These are phyloP conservation scores for Eupithecia centaureata DNA, from an alignment of 2,888 invertebrate genomes.

Conservation along the genomic window DNA sequence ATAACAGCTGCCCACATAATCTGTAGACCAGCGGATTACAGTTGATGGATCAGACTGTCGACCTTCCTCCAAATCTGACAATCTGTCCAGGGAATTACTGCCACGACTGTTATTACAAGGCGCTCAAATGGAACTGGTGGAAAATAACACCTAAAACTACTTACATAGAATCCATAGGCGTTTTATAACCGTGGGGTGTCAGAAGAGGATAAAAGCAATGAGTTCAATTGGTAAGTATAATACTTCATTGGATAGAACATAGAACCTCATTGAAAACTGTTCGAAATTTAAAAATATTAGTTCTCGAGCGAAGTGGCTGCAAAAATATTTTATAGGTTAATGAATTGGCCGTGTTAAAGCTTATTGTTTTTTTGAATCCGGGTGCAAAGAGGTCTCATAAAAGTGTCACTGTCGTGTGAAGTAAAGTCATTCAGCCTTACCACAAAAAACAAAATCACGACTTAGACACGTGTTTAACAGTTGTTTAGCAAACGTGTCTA, in stretches of 20 bases:
- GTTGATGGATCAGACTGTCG: constrained; percentile 9
- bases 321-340: background rate
- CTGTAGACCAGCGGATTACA: background rate
- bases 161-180: background rate
- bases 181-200: background rate
- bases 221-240: too few species aligned
- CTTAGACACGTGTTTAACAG: too few species aligned
- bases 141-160: background rate
- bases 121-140: background rate
- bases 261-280: background rate
- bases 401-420: too few species aligned
- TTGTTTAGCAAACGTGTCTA: too few species aligned
- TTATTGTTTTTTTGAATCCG: too few species aligned
- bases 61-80: constrained; percentile 1
- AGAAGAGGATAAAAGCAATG: background rate
- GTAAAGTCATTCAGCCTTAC: too few species aligned
- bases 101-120: background rate
- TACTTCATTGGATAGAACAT: too few species aligned
- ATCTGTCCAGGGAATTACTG: constrained; percentile 9
- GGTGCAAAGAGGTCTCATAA: too few species aligned
- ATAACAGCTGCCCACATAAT: background rate
- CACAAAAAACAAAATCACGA: too few species aligned
- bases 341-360: too few species aligned
- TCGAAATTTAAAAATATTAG: background rate
- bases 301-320: background rate